A percentile compares a stretch with the other conserved stretches of the same genome.
Evolutionary conservation across 1,140 invertebrate genomes (phyloP).

Genomic region (Drosophila sproati): DNA sequence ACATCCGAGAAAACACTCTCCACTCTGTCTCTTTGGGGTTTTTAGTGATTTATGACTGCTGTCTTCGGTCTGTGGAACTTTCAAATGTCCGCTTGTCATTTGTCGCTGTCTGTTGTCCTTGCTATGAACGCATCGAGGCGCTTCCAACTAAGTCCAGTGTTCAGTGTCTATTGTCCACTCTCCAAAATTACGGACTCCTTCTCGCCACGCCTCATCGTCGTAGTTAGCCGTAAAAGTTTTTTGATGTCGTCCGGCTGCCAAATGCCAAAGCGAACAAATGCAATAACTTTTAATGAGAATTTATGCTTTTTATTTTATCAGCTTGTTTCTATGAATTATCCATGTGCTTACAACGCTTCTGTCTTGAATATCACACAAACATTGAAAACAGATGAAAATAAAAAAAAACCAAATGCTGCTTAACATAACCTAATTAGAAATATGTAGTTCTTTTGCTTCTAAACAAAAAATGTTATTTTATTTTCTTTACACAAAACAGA

Average conservation of each 20-base stretch:
- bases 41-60: constrained; percentile 60
- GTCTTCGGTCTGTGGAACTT: constrained; percentile 7
- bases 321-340: constrained; percentile 46
- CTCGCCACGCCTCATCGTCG: neutral
- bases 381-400: too few species aligned
- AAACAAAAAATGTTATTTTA: too few species aligned
- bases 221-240: constrained; percentile 63
- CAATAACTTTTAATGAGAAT: constrained; percentile 78
- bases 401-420: too few species aligned
- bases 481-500: too few species aligned
- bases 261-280: constrained; percentile 37
- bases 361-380: constrained; percentile 2
- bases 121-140: constrained; percentile 17
- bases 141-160: constrained; percentile 2
- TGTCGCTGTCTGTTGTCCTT: constrained; percentile 56
- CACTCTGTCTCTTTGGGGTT: neutral
- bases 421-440: too few species aligned
- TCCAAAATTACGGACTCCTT: constrained; percentile 18
- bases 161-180: neutral
- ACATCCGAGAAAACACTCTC: constrained; percentile 9
- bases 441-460: too few species aligned
- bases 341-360: constrained; percentile 28
- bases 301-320: constrained; percentile 65
- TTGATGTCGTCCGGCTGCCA: constrained; percentile 57
- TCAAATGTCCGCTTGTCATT: constrained; percentile 64